Evolutionary conservation across 2,888 invertebrate species (phyloP).

Genomic region (Aricia artaxerxes): DNA sequence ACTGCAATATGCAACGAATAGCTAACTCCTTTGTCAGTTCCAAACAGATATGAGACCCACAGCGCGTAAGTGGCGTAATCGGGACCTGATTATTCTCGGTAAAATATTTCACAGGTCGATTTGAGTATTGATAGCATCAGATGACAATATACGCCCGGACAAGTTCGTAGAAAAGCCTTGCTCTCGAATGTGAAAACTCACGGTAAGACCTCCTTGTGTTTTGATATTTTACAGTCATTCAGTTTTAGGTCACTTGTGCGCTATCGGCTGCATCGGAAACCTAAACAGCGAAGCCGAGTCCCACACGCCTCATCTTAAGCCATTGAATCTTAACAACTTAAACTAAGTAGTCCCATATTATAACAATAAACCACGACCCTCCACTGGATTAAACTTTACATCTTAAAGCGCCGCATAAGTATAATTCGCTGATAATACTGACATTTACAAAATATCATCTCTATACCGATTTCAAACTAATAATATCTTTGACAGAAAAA

Average conservation of each 20-base stretch:
- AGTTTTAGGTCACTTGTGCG: slow-evolving; percentile 15
- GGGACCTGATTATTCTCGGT: neutral
- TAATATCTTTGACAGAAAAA: slow-evolving; percentile 27
- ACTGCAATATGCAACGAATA: slow-evolving; percentile 16
- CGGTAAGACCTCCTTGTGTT: neutral
- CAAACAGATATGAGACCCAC: slow-evolving; percentile 8
- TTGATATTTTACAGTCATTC: neutral
- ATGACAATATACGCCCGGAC: neutral
- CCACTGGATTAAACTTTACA: slow-evolving; percentile 42
- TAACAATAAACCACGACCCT: slow-evolving; percentile 51
- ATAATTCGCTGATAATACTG: slow-evolving; percentile 67
- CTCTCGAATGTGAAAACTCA: slow-evolving; percentile 14
- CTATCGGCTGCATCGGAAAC: neutral
- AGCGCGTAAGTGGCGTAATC: slow-evolving; percentile 20
- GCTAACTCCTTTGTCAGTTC: slow-evolving; percentile 19
- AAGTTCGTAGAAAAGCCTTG: slow-evolving; percentile 1
- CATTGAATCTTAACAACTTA: slow-evolving; percentile 35
- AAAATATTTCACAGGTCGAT: neutral
- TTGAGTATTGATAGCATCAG: neutral
- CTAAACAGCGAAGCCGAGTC: neutral
- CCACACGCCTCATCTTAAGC: slow-evolving; percentile 31
- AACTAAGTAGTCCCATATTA: slow-evolving; percentile 29
- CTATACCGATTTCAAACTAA: slow-evolving; percentile 16
- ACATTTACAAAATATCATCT: slow-evolving; percentile 44
- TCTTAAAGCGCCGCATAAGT: slow-evolving; percentile 54